Evolutionary conservation across 2,888 invertebrate species (phyloP), one percentile per base, ranked within the genome.

Genomic region (Pediacus dermestoides): DNA sequence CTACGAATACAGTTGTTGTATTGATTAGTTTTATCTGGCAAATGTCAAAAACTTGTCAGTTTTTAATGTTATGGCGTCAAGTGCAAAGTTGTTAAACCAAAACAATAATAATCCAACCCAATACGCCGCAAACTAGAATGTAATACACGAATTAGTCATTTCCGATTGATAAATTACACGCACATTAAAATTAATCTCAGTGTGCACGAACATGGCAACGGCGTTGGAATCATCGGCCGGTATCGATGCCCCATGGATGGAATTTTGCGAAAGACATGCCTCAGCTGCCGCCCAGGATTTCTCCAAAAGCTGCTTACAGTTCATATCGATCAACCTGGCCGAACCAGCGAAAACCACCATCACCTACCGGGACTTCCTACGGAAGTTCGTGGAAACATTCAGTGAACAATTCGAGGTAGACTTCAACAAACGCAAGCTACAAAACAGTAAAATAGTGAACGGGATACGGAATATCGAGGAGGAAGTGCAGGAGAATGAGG

Each of bases 261-360:
- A 88, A 67, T 86, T 88, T 68, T 88, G 88, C 72, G 88, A 89
- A 70, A 81, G 88, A 66, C 90, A 91, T 72, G 89, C 89, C 42
- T 81, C 81, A 60, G 78, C 82, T 44, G 85, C 90, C 39, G 89
- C 89, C 43, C 83, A 85, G 60, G 89, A 90, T 71, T 92, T 93
- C 70, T 88, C 90, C 57, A 86, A 85, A 70, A 85, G 86, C 58
- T 89, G 89, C 70, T 77, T 85, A 51, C 82, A 82, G 52, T 89
- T 82, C 63, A 78, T 88, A 46, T 81, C 82, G 55, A 76, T 81
- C 30, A 82, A 81, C 61, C 68, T 82, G 45, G 76, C 79, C 16
- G 85, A 85, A 53, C 75, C 76, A 53, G 74, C 79, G 11, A 75
- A 82, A 43, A 72, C 78, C 14, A 78, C 77, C 40, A 73, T 85